Evolutionary conservation across 2,113 vertebrate species (phyloP).

Genomic region (Thalassoma bifasciatum): DNA sequence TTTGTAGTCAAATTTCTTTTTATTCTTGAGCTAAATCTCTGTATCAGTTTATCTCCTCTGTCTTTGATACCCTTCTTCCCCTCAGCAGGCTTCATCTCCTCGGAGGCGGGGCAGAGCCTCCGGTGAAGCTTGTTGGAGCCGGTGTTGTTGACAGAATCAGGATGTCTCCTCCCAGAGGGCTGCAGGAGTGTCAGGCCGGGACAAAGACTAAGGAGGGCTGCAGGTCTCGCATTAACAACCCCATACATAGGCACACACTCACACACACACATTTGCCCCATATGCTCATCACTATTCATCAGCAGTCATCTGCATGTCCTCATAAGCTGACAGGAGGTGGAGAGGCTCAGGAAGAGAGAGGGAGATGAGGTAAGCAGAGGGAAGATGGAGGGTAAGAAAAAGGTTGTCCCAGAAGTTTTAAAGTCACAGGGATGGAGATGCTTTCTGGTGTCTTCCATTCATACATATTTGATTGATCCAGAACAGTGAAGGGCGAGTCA

Average conservation of each 20-base stretch:
- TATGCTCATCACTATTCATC: constrained; percentile 77
- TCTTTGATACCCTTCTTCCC: constrained; percentile 38
- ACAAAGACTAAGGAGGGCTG: constrained; percentile 44
- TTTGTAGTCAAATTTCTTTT: constrained; percentile 30
- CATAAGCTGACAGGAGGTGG: constrained; percentile 43
- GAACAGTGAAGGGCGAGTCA: background rate
- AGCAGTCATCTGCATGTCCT: constrained; percentile 60
- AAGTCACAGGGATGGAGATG: constrained; percentile 6
- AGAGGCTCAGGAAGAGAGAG: constrained; percentile 7
- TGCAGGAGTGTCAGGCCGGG: constrained; percentile 48
- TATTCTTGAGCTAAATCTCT: constrained; percentile 35
- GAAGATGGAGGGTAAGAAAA: background rate
- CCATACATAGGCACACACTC: constrained; percentile 25
- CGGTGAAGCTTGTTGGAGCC: constrained; percentile 27
- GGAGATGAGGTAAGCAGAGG: constrained; percentile 12
- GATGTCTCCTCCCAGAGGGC: constrained; percentile 65
- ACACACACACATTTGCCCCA: constrained; percentile 55
- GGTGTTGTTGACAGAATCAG: constrained; percentile 67
- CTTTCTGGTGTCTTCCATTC: background rate
- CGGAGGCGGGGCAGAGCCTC: constrained; percentile 24
- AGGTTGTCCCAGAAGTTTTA: constrained; percentile 17
- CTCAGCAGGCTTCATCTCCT: constrained; percentile 15
- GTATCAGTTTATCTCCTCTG: constrained; percentile 40
- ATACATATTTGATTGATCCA: constrained; percentile 3
- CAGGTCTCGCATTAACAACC: constrained; percentile 52